These are phyloP conservation scores for Neodiprion lecontei DNA, from an alignment of 1,140 invertebrate genomes.

Conservation along the genomic window DNA sequence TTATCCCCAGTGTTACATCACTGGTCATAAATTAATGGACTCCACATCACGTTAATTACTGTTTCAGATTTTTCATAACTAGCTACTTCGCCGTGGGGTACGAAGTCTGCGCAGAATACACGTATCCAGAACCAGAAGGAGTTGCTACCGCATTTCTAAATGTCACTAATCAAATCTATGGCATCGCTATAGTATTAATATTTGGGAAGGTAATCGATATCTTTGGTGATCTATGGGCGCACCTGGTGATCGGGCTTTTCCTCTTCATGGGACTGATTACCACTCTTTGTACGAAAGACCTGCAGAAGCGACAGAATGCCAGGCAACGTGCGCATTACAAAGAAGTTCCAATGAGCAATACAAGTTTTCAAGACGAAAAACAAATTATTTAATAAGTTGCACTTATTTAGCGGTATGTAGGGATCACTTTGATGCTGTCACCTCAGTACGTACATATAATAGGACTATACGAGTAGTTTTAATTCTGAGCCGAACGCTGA, in stretches of 20 bases:
- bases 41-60: neutral
- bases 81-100: slow-evolving; percentile 5
- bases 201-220: neutral
- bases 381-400: neutral
- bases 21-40: too few species aligned
- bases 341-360: slow-evolving; percentile 2
- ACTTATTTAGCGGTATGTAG: too few species aligned
- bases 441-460: too few species aligned
- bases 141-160: slow-evolving; percentile 1
- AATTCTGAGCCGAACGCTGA: too few species aligned
- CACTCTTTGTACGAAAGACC: slow-evolving; percentile 1
- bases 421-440: too few species aligned
- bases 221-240: slow-evolving; percentile 3
- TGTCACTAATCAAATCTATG: slow-evolving; percentile 8
- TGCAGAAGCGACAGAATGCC: slow-evolving; percentile 6
- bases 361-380: neutral
- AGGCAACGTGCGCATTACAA: neutral
- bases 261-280: neutral
- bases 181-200: slow-evolving; percentile 4
- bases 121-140: slow-evolving; percentile 8
- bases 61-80: slow-evolving; percentile 8
- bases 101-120: slow-evolving; percentile 12
- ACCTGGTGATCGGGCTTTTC: neutral
- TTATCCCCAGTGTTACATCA: too few species aligned
- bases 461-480: too few species aligned